Evolutionary conservation across 2,797 vertebrate species (phyloP).

Genomic region (Pseudotriccus pelzelni): DNA sequence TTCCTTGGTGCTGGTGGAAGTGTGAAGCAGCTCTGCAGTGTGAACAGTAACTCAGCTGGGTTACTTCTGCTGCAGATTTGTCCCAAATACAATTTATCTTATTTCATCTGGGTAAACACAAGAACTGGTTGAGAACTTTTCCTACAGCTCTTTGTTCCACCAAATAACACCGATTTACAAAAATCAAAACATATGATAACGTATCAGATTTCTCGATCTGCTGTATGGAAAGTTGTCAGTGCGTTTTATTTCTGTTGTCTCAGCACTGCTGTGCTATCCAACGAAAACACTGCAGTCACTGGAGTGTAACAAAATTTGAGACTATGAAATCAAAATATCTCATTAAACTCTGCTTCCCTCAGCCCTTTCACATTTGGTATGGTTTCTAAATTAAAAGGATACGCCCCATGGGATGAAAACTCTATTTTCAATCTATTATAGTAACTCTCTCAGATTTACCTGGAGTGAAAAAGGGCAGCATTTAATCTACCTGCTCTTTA

Average conservation of each 20-base stretch:
- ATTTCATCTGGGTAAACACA: neutral
- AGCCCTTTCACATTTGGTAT: neutral
- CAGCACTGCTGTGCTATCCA: neutral
- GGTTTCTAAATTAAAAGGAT: constrained; percentile 9
- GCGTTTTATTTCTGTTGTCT: neutral
- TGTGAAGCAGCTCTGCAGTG: neutral
- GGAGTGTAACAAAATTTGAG: neutral
- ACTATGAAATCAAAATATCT: constrained; percentile 3
- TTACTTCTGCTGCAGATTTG: neutral
- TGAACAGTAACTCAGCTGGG: neutral
- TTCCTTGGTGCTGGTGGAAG: neutral
- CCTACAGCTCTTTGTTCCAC: neutral
- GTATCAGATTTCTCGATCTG: neutral
- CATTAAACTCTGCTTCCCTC: neutral
- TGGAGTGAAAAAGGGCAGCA: neutral
- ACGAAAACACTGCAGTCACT: neutral
- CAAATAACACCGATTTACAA: neutral
- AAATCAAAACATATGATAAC: neutral
- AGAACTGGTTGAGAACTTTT: neutral
- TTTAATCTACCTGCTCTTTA: neutral
- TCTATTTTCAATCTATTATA: neutral
- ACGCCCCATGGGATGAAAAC: neutral
- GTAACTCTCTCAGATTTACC: neutral
- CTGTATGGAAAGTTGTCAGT: neutral
- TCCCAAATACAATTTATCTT: neutral